These are phyloP conservation scores for Callimorpha dominula DNA, from an alignment of 2,888 invertebrate genomes.

Conservation along the genomic window DNA sequence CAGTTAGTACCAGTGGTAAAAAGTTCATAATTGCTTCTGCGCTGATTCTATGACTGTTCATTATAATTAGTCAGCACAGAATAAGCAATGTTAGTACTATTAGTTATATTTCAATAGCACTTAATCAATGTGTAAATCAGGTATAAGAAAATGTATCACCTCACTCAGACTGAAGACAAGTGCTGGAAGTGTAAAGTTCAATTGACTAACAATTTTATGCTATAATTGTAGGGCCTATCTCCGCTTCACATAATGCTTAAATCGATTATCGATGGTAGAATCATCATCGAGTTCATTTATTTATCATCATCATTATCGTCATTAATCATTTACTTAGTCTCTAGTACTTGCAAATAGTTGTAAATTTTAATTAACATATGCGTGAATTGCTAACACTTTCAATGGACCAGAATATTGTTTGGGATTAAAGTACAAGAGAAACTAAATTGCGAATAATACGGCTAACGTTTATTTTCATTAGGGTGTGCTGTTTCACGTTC, in stretches of 20 bases:
- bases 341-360: not conserved
- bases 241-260: too few species aligned
- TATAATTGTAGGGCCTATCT: not conserved
- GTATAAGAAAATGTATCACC: not conserved
- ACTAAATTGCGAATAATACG: constrained; percentile 43
- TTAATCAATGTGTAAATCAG: not conserved
- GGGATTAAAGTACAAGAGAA: constrained; percentile 46
- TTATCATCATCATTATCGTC: not conserved
- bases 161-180: not conserved
- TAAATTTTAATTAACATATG: constrained; percentile 36
- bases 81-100: too few species aligned
- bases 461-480: constrained; percentile 59
- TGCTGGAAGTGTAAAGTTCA: not conserved
- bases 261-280: too few species aligned
- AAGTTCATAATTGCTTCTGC: not conserved
- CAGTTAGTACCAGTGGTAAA: not conserved
- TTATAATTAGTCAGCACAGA: not conserved
- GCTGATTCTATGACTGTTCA: not conserved
- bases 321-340: not conserved
- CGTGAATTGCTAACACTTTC: constrained; percentile 21
- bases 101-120: not conserved
- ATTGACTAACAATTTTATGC: not conserved
- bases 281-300: not conserved
- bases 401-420: constrained; percentile 25
- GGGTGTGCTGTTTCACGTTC: constrained; percentile 33